These are phyloP conservation scores for Dolichomitus sp. DNA, from an alignment of 2,888 invertebrate species.

Conservation along the genomic window DNA sequence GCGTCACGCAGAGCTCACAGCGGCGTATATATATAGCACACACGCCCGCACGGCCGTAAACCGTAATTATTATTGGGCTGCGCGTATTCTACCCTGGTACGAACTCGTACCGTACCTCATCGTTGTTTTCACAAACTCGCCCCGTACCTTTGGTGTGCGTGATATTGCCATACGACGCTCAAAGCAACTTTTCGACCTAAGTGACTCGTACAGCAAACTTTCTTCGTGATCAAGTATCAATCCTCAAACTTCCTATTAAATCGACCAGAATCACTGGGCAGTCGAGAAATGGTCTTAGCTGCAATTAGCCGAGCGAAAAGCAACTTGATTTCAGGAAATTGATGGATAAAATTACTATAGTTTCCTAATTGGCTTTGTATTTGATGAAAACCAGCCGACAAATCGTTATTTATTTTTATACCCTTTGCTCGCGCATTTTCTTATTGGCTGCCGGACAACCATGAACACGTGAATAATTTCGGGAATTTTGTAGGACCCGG, in stretches of 20 bases:
- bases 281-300: conserved; percentile 25
- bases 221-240: conserved; percentile 40
- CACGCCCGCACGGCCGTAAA: conserved; percentile 66
- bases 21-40: conserved; percentile 21
- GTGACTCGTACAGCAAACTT: conserved; percentile 34
- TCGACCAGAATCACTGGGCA: conserved; percentile 26
- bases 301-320: conserved; percentile 26
- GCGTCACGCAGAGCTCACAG: conserved; percentile 57
- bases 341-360: not conserved
- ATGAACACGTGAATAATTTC: conserved; percentile 39
- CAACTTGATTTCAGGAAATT: conserved; percentile 26
- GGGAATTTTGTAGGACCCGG: not conserved
- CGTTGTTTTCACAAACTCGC: conserved; percentile 24
- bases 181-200: conserved; percentile 27
- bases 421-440: not conserved
- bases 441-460: conserved; percentile 22
- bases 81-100: conserved; percentile 67
- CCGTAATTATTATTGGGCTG: conserved; percentile 70
- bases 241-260: conserved; percentile 40
- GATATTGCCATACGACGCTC: conserved; percentile 16
- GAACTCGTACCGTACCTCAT: conserved; percentile 65
- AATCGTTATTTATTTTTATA: not conserved
- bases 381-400: not conserved
- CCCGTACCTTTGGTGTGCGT: conserved; percentile 28
- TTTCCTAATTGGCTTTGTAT: conserved; percentile 32